Evolutionary conservation across 2,113 vertebrate genomes (phyloP).

Genomic region (Aegotheles bennettii): DNA sequence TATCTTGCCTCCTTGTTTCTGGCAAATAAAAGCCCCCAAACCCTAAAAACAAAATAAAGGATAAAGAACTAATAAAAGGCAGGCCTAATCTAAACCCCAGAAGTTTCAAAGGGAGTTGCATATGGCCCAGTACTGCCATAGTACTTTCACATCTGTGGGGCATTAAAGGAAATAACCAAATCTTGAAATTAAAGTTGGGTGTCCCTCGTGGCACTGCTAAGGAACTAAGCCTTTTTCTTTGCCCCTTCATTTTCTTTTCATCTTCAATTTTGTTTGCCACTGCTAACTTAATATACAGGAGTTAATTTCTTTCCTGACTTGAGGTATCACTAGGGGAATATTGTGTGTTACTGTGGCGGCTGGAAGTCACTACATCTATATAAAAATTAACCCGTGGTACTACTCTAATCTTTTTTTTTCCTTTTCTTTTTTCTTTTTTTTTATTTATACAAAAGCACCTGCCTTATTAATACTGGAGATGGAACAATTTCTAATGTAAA

Average conservation of each 20-base stretch:
- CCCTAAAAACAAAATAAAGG: neutral
- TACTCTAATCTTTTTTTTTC: neutral
- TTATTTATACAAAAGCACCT: slow-evolving; percentile 43
- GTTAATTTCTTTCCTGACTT: slow-evolving; percentile 57
- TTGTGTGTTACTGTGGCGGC: slow-evolving; percentile 22
- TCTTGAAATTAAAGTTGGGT: slow-evolving; percentile 12
- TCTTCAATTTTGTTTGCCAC: slow-evolving; percentile 57
- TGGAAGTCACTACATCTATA: slow-evolving; percentile 54
- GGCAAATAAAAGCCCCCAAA: neutral
- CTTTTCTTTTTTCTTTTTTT: neutral
- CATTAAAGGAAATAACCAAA: slow-evolving; percentile 35
- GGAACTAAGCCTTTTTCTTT: slow-evolving; percentile 4
- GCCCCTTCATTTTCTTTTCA: slow-evolving; percentile 51
- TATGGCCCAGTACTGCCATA: neutral
- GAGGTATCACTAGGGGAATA: slow-evolving; percentile 53
- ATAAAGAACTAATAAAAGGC: neutral
- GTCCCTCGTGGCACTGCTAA: neutral
- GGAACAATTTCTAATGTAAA: slow-evolving; percentile 29
- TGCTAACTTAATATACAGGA: slow-evolving; percentile 49
- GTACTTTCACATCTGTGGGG: neutral
- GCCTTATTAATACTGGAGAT: slow-evolving; percentile 8
- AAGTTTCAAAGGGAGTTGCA: neutral
- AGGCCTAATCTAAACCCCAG: neutral
- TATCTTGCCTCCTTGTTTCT: neutral
- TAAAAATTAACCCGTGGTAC: slow-evolving; percentile 53